These are phyloP conservation scores for Cyprinus carpio DNA, from an alignment of 2,113 vertebrate species.

Conservation along the genomic window DNA sequence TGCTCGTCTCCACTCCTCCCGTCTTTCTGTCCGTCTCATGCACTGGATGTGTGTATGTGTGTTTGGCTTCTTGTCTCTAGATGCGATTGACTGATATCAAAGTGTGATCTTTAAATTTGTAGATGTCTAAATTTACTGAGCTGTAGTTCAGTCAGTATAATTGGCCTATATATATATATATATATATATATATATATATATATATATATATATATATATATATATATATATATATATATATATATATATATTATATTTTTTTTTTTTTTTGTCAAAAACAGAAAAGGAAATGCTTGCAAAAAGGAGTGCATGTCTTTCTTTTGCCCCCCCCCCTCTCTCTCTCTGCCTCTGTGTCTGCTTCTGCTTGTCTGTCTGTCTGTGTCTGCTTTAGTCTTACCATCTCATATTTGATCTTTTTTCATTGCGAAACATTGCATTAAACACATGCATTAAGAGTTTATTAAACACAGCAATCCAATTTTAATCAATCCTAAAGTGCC, in stretches of 20 bases:
- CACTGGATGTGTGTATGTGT: not conserved
- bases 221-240: no score
- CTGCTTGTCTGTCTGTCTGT: not conserved
- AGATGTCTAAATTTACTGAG: not conserved
- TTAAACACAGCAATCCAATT: not conserved
- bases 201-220: no score
- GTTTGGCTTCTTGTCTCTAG: not conserved
- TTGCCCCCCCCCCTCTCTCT: not conserved
- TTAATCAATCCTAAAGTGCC: not conserved
- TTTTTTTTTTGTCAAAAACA: not conserved
- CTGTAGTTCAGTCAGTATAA: not conserved
- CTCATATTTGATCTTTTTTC: not conserved
- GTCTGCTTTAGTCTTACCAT: not conserved
- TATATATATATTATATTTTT: no score
- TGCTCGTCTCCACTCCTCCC: constrained; percentile 58
- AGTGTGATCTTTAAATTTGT: not conserved
- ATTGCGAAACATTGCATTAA: not conserved
- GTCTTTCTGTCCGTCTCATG: not conserved
- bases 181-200: no score
- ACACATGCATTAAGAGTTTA: not conserved
- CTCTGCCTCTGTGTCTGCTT: no score
- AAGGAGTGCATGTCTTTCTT: not conserved
- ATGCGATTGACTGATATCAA: not conserved
- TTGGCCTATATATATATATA: no score
- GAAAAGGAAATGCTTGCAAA: not conserved